Evolutionary conservation across 1,140 invertebrate species (phyloP).

Genomic region (Metaphire vulgaris): DNA sequence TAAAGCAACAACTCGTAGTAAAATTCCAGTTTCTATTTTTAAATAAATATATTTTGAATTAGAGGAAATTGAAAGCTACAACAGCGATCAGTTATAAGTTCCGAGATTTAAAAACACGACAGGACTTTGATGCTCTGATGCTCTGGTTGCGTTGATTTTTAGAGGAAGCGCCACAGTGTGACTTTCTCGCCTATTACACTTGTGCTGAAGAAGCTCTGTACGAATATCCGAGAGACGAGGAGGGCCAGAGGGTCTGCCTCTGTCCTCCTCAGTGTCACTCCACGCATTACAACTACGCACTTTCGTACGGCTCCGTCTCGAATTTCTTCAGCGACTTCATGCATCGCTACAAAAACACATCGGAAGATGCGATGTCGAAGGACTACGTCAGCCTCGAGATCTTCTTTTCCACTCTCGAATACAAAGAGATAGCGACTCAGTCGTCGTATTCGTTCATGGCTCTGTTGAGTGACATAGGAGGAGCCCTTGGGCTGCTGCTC

Average conservation of each 20-base stretch:
- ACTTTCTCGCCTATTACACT: neutral
- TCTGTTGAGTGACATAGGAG: conserved; percentile 11
- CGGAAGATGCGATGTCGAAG: neutral
- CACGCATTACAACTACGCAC: neutral
- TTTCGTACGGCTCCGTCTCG: conserved; percentile 4
- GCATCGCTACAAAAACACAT: neutral
- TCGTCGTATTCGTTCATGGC: conserved; percentile 9
- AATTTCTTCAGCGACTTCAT: neutral
- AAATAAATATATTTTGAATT: too few relatives aligned
- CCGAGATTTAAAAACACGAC: too few relatives aligned
- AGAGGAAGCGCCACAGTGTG: neutral
- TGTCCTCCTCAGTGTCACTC: conserved; percentile 4
- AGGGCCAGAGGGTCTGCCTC: conserved; percentile 4
- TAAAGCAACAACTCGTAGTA: too few relatives aligned
- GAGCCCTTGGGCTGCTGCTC: conserved; percentile 6
- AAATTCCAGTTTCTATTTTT: too few relatives aligned
- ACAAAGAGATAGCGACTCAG: conserved; percentile 1
- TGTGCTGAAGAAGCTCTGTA: conserved; percentile 9
- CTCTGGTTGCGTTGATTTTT: too few relatives aligned
- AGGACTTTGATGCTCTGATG: too few relatives aligned
- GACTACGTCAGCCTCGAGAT: neutral
- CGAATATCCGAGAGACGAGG: neutral
- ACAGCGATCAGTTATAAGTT: too few relatives aligned
- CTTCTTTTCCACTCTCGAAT: conserved; percentile 6
- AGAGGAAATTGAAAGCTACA: too few relatives aligned